Base-by-base conservation (phyloP, 2,113 vertebrate species). In the Girardinichthys multiradiatus region DNA sequence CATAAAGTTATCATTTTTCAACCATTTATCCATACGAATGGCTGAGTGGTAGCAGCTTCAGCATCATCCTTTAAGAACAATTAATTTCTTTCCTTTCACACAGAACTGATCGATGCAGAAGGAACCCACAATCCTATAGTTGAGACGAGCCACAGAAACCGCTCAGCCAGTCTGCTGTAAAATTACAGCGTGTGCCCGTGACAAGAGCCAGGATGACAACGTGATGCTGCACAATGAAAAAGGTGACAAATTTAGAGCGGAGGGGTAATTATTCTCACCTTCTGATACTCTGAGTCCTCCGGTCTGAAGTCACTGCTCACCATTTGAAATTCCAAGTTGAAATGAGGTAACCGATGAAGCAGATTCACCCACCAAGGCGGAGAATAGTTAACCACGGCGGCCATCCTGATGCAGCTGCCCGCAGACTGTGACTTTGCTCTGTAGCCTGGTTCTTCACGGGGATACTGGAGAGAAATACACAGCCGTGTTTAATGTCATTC, bases 361-460 rank as follows among this genome's bases (percentile, higher is more conserved):
- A 98, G 95, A 89, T 91, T 97, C 83, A 96, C 97, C 97, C 97
- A 98, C 97, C 97, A 98, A 12, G 97, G 96, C 7, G 97, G 96
- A 74, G 95, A 94, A 88, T 97, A 98, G 92, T 95, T 96, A 77
- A 97, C 95, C 14, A 96, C 97, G 54, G 96, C 95, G 77, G 96
- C 96, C 95, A 95, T 95, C 71, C 86, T 68, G 57, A 67, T 57
- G 74, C 81, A 62, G 67, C 62, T 66, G 72, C 48, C 70, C 74
- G 68, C 27, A 12, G 57, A 59, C 65, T 45, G 58, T 71, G 57
- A 26, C 80, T 85, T 66, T 66, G 15, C 75, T 79, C 30, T 64
- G 29, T 60, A 42, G 77, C 31, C 66, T 0, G 28, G 78, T 69
- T 57, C 73, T 73, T 86, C 68, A 77, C 80, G 4, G 60, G 48